A percentile compares a stretch with the other conserved stretches of the same genome.
These are phyloP conservation scores for Berghia stephanieae DNA, from an alignment of 1,140 invertebrate species.

Conservation along the genomic window DNA sequence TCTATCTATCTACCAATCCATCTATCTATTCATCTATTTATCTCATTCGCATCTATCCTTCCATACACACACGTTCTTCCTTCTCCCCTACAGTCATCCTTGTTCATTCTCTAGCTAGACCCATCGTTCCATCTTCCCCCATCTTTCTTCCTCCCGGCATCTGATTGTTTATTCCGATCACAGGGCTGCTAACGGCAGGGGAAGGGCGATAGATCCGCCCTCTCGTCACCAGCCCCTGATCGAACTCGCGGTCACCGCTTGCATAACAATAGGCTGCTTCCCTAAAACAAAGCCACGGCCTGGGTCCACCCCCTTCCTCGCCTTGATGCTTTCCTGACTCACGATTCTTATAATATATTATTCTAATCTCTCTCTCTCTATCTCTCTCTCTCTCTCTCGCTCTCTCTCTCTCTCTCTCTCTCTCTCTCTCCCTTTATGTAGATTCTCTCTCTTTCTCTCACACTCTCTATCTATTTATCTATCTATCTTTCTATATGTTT, in stretches of 20 bases:
- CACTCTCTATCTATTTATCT: not conserved
- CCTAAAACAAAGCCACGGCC: not conserved
- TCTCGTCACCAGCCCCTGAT: not conserved
- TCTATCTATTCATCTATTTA: not conserved
- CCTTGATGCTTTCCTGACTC: not conserved
- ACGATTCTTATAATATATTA: not conserved
- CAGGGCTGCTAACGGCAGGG: conserved; percentile 1
- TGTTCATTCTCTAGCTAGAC: not conserved
- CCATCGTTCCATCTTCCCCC: not conserved
- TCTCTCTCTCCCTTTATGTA: not conserved
- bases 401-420: not conserved
- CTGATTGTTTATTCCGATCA: not conserved
- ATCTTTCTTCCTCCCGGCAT: not conserved
- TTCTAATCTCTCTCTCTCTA: not conserved
- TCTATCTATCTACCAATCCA: not conserved
- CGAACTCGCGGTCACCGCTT: not conserved
- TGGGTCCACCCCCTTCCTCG: not conserved
- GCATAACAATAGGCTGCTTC: not conserved
- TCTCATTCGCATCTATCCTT: not conserved
- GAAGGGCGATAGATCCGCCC: not conserved
- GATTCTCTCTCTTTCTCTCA: not conserved
- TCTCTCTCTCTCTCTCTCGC: not conserved
- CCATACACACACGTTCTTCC: too few species aligned
- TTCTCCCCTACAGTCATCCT: too few species aligned
- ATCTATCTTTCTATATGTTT: not conserved